These are phyloP conservation scores for Aspidiotus destructor DNA, from an alignment of 2,888 invertebrate genomes.

Conservation along the genomic window DNA sequence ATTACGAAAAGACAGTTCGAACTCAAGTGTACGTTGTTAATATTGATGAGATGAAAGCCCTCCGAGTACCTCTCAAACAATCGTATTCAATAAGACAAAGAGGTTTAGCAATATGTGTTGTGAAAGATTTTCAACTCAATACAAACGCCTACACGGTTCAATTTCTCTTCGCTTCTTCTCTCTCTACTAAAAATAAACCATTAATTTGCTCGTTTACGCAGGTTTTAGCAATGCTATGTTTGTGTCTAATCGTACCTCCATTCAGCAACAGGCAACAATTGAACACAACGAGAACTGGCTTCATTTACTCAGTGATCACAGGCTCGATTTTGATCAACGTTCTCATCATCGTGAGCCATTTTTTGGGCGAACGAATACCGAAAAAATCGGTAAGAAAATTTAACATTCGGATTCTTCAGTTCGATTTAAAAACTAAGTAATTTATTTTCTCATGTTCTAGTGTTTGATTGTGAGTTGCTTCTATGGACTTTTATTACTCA, in stretches of 20 bases:
- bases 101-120: too few relatives aligned
- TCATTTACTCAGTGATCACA: conserved; percentile 57
- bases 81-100: too few relatives aligned
- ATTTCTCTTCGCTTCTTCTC: too few relatives aligned
- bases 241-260: conserved; percentile 56
- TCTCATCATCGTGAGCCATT: conserved; percentile 51
- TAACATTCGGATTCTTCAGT: conserved; percentile 3
- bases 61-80: too few relatives aligned
- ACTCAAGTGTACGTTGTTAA: too few relatives aligned
- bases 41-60: too few relatives aligned
- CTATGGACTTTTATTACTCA: conserved; percentile 54
- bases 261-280: conserved; percentile 49
- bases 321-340: conserved; percentile 57
- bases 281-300: conserved; percentile 52
- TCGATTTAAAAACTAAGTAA: conserved; percentile 2
- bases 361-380: conserved; percentile 53
- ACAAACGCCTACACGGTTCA: too few relatives aligned
- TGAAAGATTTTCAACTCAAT: too few relatives aligned
- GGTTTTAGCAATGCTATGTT: conserved; percentile 50
- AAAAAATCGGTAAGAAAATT: conserved; percentile 49
- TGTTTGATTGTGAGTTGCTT: conserved; percentile 53
- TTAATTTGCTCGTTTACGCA: conserved; percentile 25
- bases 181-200: neutral
- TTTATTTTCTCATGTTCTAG: conserved; percentile 39
- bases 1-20: too few relatives aligned